Evolutionary conservation across 1,140 invertebrate genomes (phyloP).

Genomic region (Temnothorax longispinosus): DNA sequence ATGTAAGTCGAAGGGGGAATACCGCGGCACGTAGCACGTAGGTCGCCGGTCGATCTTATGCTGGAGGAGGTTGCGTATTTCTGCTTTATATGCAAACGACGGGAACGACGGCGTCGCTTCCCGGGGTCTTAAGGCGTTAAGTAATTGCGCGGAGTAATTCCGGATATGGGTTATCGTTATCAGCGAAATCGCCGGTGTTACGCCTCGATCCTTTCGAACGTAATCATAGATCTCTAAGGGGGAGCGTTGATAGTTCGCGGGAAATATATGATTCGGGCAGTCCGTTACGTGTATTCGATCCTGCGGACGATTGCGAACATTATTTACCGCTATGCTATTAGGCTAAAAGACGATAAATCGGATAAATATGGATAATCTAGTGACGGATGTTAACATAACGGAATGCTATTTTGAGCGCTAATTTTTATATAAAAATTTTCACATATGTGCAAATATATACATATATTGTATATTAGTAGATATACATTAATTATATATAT

Average conservation of each 20-base stretch:
- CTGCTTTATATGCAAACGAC: constrained; percentile 79
- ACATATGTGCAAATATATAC: not conserved
- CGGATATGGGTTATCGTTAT: constrained; percentile 79
- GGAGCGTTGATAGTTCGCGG: not conserved
- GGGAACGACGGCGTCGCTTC: constrained; percentile 41
- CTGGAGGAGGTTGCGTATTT: constrained; percentile 19
- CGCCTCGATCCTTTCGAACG: constrained; percentile 3
- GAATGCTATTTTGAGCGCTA: not conserved
- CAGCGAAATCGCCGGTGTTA: constrained; percentile 47
- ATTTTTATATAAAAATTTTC: not conserved
- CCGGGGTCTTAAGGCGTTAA: constrained; percentile 73
- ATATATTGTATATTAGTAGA: too few species aligned
- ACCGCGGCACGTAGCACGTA: constrained; percentile 58
- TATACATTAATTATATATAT: not conserved
- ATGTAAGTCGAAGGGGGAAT: constrained; percentile 64
- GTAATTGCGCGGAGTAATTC: constrained; percentile 81
- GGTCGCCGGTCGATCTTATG: constrained; percentile 32
- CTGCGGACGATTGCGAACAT: not conserved
- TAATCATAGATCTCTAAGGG: constrained; percentile 39
- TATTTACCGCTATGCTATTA: constrained; percentile 15
- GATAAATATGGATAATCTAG: constrained; percentile 2
- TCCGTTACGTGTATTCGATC: not conserved
- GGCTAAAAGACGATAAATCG: not conserved
- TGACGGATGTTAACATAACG: not conserved
- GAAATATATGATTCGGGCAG: not conserved